phyloP scores from a whole-genome alignment of 2,888 invertebrate genomes.

The Tachina lurida region DNA sequence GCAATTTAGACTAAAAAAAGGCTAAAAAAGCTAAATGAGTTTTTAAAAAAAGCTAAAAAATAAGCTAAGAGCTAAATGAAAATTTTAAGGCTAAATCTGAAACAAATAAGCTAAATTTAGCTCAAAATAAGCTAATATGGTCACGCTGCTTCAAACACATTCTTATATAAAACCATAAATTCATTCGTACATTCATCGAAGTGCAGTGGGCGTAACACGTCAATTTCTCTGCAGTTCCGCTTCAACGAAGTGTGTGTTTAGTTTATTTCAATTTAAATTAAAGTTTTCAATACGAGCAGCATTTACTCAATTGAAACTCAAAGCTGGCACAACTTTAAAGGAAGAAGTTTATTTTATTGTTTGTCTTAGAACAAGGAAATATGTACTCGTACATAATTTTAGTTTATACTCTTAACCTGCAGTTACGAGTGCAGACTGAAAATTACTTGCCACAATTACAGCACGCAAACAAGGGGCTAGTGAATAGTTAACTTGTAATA shows the following conservation, averaged over 20 bases:
- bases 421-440: neutral
- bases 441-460: neutral
- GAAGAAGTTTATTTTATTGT: slow-evolving; percentile 47
- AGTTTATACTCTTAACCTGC: neutral
- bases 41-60: too few species aligned
- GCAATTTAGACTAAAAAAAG: too few species aligned
- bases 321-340: neutral
- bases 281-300: slow-evolving; percentile 72
- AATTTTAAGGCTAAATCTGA: too few species aligned
- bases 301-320: slow-evolving; percentile 62
- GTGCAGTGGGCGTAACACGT: slow-evolving; percentile 44
- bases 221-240: slow-evolving; percentile 66
- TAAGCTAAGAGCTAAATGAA: too few species aligned
- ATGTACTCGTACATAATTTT: slow-evolving; percentile 24
- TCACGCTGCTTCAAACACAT: neutral
- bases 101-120: too few species aligned
- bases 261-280: slow-evolving; percentile 78
- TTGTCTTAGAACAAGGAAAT: slow-evolving; percentile 11
- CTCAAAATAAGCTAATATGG: too few species aligned
- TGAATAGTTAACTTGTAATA: too few species aligned
- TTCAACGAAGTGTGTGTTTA: slow-evolving; percentile 72
- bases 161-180: neutral
- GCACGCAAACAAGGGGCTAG: neutral
- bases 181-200: slow-evolving; percentile 25
- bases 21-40: too few species aligned